Evolutionary conservation across 2,888 invertebrate species (phyloP).

Genomic region (Bombylius discolor): DNA sequence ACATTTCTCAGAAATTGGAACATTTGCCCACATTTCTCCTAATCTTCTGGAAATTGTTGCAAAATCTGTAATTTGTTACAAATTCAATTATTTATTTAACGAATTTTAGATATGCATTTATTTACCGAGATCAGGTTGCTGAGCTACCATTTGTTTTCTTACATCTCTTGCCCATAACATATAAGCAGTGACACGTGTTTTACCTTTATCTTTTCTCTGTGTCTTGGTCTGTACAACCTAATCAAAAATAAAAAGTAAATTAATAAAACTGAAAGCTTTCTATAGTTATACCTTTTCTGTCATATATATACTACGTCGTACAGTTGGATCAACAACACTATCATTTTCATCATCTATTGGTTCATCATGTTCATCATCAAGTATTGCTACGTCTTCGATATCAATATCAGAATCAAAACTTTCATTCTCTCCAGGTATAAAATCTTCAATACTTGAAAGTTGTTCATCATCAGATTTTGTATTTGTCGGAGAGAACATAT

Average conservation of each 20-base stretch:
- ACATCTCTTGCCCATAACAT: constrained; percentile 83
- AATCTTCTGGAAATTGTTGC: constrained; percentile 69
- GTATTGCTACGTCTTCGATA: constrained; percentile 13
- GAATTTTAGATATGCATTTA: background rate
- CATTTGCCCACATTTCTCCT: constrained; percentile 80
- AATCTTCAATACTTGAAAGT: constrained; percentile 1
- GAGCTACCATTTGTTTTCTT: constrained; percentile 55
- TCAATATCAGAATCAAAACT: constrained; percentile 10
- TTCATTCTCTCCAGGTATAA: constrained; percentile 4
- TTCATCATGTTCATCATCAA: constrained; percentile 14
- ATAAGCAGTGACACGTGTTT: constrained; percentile 73
- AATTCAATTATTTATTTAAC: background rate
- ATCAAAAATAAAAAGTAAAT: constrained; percentile 9
- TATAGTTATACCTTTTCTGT: constrained; percentile 49
- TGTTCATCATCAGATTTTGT: constrained; percentile 1
- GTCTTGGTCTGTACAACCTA: constrained; percentile 52
- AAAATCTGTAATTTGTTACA: constrained; percentile 45
- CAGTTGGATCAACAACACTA: constrained; percentile 23
- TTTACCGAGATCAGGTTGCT: constrained; percentile 49
- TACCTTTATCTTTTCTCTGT: constrained; percentile 67
- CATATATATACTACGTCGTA: constrained; percentile 49
- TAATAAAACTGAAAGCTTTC: too few species aligned
- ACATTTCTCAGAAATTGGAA: constrained; percentile 51
- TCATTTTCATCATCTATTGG: constrained; percentile 15
- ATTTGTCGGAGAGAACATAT: background rate